Percentiles rank a stretch among this genome's conserved stretches.
Conservation (phyloP, 2,888 invertebrate species). For the Polietes domitor region DNA sequence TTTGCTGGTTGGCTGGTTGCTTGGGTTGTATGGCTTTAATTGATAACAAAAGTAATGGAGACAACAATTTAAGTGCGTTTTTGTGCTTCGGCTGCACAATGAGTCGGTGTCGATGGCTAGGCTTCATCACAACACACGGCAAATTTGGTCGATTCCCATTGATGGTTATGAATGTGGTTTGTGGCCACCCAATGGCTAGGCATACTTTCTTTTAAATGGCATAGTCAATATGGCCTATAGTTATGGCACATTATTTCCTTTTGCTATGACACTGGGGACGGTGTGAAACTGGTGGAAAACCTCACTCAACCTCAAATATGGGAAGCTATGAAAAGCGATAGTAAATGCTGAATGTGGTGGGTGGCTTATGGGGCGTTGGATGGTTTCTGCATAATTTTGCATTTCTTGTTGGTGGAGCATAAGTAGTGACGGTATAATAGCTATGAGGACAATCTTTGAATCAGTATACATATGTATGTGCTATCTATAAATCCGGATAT, state of each 20-base stretch:
- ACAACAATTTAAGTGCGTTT: constrained; percentile 23
- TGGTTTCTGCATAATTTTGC: too few relatives aligned
- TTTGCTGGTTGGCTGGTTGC: not conserved
- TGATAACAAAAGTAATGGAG: constrained; percentile 18
- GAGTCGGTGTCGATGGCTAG: not conserved
- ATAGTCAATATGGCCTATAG: not conserved
- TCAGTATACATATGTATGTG: too few relatives aligned
- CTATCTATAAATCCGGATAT: too few relatives aligned
- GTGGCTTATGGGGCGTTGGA: not conserved
- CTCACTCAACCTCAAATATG: not conserved
- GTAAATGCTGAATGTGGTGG: not conserved
- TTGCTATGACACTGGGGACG: not conserved
- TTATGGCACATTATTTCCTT: not conserved
- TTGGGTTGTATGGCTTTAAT: constrained; percentile 45
- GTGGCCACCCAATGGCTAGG: not conserved
- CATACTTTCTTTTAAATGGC: constrained; percentile 2
- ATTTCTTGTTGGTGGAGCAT: too few relatives aligned
- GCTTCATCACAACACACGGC: not conserved
- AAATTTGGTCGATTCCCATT: too few relatives aligned
- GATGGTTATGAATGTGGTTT: not conserved
- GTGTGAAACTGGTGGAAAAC: not conserved
- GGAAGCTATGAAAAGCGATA: not conserved
- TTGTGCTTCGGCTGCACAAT: not conserved
- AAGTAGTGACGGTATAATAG: too few relatives aligned
- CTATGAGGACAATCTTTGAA: too few relatives aligned